Evolutionary conservation across 2,888 invertebrate species (phyloP), one percentile per base, ranked within the genome.

Genomic region (Octodonta nipae): DNA sequence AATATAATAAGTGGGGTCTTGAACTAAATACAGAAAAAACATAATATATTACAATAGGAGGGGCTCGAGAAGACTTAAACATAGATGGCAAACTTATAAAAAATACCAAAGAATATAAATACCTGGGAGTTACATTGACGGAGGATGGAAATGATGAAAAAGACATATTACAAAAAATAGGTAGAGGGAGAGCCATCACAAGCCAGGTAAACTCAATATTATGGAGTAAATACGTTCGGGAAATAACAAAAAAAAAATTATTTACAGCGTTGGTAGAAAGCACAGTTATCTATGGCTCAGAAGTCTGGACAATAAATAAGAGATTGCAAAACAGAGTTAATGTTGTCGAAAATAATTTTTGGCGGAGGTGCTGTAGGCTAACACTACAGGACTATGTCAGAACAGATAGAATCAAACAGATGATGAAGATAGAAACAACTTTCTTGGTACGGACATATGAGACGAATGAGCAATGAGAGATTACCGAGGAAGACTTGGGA

Each of bases 1-100:
- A 26, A 26, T 26, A 10, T 8, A 26, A 26, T n/a, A n/a, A 26
- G n/a, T n/a, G n/a, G n/a, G n/a, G n/a, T n/a, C n/a, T n/a, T n/a
- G n/a, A n/a, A n/a, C n/a, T n/a, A n/a, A 26, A 26, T 26, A 7
- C 11, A 26, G 26, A 26, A n/a, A 26, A 26, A 26, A 26, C 26
- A 6, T 6, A 26, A 26, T 26, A 26, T 26, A 26, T 26, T 5
- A 8, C 26, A 26, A 26, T 26, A 26, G 26, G 20, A 6, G 6
- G n/a, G 7, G 6, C 20, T 7, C 7, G 20, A 20, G 20, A 20
- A 20, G 20, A 20, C 20, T 20, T 20, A 6, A n/a, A 20, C n/a
- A 20, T 20, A 7, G 20, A 20, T 6, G n/a, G n/a, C 7, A 11
- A n/a, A 10, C 5, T 26, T 7, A 26, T n/a, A 26, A 11, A 26